These are phyloP conservation scores for Chalcosyrphus nemorum DNA, from an alignment of 2,888 invertebrate genomes.

Conservation along the genomic window DNA sequence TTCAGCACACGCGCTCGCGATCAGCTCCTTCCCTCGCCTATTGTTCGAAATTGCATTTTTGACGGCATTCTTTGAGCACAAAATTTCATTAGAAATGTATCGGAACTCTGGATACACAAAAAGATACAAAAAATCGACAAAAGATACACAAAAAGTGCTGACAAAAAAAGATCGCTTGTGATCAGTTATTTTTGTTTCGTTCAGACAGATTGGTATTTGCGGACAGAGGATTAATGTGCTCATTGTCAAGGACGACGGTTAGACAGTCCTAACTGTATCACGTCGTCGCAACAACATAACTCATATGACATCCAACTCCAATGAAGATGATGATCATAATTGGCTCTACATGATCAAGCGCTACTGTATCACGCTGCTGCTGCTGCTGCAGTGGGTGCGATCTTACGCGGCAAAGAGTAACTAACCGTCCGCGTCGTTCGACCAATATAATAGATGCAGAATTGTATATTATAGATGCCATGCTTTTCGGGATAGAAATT, in stretches of 20 bases:
- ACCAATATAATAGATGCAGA: conserved; percentile 23
- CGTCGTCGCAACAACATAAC: conserved; percentile 61
- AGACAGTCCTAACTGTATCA: conserved; percentile 57
- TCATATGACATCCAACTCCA: conserved; percentile 54
- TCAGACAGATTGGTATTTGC: conserved; percentile 65
- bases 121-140: conserved; percentile 10
- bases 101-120: conserved; percentile 8
- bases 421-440: background rate
- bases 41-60: conserved; percentile 72
- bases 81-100: conserved; percentile 71
- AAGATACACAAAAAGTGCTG: conserved; percentile 31
- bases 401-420: conserved; percentile 61
- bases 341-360: conserved; percentile 64
- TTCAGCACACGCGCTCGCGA: conserved; percentile 81
- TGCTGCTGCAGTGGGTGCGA: conserved; percentile 36
- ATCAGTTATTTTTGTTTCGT: background rate
- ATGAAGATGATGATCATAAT: too few relatives aligned
- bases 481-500: conserved; percentile 36
- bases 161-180: conserved; percentile 40
- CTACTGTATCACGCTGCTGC: conserved; percentile 64
- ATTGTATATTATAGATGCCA: background rate
- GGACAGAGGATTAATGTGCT: conserved; percentile 65
- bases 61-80: conserved; percentile 72
- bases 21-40: conserved; percentile 51
- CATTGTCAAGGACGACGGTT: conserved; percentile 66